These are phyloP conservation scores for Xylota sylvarum DNA, from an alignment of 2,888 invertebrate species.

Conservation along the genomic window DNA sequence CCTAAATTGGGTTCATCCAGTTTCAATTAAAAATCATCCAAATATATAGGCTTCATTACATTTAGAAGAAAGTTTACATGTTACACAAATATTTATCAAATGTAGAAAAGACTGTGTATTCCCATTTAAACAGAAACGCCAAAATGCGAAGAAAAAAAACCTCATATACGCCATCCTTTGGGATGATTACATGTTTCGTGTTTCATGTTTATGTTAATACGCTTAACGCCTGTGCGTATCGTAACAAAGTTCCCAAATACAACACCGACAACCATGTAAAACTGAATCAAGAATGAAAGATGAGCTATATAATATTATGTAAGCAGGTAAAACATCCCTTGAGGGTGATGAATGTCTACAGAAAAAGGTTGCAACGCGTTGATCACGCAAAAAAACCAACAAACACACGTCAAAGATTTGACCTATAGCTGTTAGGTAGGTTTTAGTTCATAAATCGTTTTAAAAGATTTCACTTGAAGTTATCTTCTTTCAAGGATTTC, in stretches of 20 bases:
- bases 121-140: neutral
- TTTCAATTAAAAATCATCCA: too few species aligned
- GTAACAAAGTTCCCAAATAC: neutral
- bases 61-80: too few species aligned
- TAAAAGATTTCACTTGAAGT: conserved; percentile 29
- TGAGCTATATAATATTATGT: neutral
- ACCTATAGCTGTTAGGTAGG: conserved; percentile 34
- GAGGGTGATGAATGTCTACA: conserved; percentile 10
- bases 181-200: conserved; percentile 18
- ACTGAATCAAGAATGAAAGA: conserved; percentile 17
- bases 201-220: conserved; percentile 39
- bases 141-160: neutral
- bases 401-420: conserved; percentile 22
- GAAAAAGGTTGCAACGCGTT: neutral
- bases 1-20: too few species aligned
- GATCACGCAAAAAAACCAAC: conserved; percentile 1
- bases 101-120: neutral
- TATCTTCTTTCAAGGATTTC: neutral
- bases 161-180: neutral
- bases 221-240: conserved; percentile 14
- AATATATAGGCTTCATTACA: too few species aligned
- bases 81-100: too few species aligned
- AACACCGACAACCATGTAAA: neutral
- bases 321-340: neutral
- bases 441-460: conserved; percentile 42